These are phyloP conservation scores for Aegypius monachus DNA, from an alignment of 2,113 vertebrate species.

Conservation along the genomic window DNA sequence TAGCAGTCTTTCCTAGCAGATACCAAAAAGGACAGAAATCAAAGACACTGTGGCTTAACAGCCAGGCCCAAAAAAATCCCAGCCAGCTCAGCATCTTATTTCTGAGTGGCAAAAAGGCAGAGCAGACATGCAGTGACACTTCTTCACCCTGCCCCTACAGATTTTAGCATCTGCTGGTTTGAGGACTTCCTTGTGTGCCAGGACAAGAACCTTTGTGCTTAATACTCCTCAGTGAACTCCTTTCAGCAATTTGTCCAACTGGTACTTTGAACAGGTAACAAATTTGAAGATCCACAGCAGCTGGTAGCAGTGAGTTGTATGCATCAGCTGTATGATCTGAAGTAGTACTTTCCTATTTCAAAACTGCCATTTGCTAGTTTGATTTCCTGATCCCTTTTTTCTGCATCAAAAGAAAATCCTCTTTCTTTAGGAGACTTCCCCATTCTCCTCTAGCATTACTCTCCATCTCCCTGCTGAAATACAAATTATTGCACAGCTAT, in stretches of 20 bases:
- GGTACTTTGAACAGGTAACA: neutral
- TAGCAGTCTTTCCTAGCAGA: neutral
- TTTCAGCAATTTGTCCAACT: neutral
- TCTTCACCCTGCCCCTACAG: neutral
- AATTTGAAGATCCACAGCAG: neutral
- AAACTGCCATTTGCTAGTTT: neutral
- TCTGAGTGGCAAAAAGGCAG: neutral
- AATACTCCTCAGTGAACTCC: neutral
- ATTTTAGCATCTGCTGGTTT: neutral
- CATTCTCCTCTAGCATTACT: neutral
- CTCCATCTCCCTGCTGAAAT: neutral
- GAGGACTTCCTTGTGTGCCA: neutral
- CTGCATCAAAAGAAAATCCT: neutral
- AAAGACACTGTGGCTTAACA: neutral
- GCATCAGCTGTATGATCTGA: neutral
- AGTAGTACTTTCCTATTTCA: neutral
- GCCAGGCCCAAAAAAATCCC: neutral
- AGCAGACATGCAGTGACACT: neutral
- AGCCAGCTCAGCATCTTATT: neutral
- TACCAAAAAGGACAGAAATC: neutral
- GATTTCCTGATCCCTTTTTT: neutral
- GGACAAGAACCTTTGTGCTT: neutral
- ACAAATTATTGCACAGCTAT: too few species aligned
- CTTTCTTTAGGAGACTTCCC: neutral
- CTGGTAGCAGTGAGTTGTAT: neutral